Percentiles rank a stretch among this genome's conserved stretches.
phyloP scores from a whole-genome alignment of 92 coral and sea anemone genomes.

The Palythoa heliodiscus region DNA sequence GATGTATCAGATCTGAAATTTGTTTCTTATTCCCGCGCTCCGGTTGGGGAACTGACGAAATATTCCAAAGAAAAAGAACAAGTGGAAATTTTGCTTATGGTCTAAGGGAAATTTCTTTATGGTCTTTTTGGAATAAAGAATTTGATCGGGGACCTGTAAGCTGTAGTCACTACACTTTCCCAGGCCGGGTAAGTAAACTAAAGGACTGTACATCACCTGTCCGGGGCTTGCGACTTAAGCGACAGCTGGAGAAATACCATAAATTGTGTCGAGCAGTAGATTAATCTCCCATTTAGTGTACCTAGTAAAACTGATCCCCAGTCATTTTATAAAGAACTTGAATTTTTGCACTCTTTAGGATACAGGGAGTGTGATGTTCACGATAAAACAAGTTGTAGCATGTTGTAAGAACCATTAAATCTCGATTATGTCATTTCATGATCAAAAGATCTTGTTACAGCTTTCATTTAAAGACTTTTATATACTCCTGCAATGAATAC shows the following conservation, averaged over 20 bases:
- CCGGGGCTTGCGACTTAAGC: background rate
- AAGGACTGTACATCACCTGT: background rate
- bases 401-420: background rate
- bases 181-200: constrained; percentile 33
- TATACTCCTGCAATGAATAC: too few species aligned
- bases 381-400: background rate
- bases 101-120: constrained; percentile 31
- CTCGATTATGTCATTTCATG: background rate
- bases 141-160: constrained; percentile 20
- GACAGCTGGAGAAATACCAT: background rate
- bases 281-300: background rate
- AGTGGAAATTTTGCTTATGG: constrained; percentile 31
- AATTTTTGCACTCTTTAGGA: background rate
- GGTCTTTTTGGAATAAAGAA: constrained; percentile 40
- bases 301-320: background rate
- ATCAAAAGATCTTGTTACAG: background rate
- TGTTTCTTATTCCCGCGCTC: constrained; percentile 50
- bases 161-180: background rate
- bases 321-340: background rate
- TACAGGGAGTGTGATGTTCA: background rate
- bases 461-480: background rate
- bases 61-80: constrained; percentile 60
- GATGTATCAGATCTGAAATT: constrained; percentile 78
- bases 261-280: background rate
- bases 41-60: constrained; percentile 72